Conservation (phyloP, 2,888 invertebrate species). For the Hirtodrosophila duncani region DNA sequence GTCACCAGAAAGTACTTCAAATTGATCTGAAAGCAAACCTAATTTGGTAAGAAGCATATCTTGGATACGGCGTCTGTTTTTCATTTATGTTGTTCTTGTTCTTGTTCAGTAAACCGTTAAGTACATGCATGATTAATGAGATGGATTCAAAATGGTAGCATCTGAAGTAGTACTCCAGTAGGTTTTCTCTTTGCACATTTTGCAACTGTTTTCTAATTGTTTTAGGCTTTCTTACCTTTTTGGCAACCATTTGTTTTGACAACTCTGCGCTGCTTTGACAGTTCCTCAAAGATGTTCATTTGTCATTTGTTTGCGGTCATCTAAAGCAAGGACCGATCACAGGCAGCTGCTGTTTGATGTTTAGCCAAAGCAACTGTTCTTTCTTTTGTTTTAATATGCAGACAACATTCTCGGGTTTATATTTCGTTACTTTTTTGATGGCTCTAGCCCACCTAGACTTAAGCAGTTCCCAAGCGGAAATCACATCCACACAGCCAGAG, state of each 20-base stretch:
- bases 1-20: slow-evolving; percentile 25
- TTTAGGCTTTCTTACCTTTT: slow-evolving; percentile 12
- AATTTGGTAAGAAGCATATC: no score
- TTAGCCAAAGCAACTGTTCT: background rate
- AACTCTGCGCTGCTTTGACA: slow-evolving; percentile 32
- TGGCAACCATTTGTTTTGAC: slow-evolving; percentile 45
- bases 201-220: slow-evolving; percentile 72
- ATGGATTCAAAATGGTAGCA: slow-evolving; percentile 11
- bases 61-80: no score
- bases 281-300: slow-evolving; percentile 47
- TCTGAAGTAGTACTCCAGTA: slow-evolving; percentile 1
- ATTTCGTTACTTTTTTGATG: slow-evolving; percentile 54
- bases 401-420: slow-evolving; percentile 51
- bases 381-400: slow-evolving; percentile 62
- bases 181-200: slow-evolving; percentile 38
- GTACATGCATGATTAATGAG: slow-evolving; percentile 56
- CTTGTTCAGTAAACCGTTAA: slow-evolving; percentile 44
- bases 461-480: slow-evolving; percentile 65
- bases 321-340: slow-evolving; percentile 15
- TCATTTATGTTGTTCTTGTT: slow-evolving; percentile 31
- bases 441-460: slow-evolving; percentile 58
- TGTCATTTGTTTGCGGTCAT: slow-evolving; percentile 54
- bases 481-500: slow-evolving; percentile 64
- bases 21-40: slow-evolving; percentile 39
- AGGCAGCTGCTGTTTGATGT: slow-evolving; percentile 16